phyloP scores from a whole-genome alignment of 2,113 vertebrate genomes.

The Pedetes capensis region DNA sequence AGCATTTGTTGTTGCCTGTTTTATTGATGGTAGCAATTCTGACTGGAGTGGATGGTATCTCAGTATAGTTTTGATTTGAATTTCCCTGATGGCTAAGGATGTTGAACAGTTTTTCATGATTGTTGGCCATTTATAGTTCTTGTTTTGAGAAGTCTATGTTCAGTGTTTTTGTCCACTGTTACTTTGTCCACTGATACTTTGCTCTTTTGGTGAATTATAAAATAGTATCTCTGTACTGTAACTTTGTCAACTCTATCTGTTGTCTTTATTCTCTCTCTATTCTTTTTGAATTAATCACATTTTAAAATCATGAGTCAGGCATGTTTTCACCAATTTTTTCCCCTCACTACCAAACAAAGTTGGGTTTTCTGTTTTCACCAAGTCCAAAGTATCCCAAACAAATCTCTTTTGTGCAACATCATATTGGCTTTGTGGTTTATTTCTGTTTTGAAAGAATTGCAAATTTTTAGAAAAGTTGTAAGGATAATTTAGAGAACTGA shows the following conservation, averaged over 20 bases:
- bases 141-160: too few species aligned
- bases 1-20: too few species aligned
- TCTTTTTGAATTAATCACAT: not conserved
- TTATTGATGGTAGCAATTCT: too few species aligned
- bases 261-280: not conserved
- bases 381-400: not conserved
- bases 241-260: not conserved
- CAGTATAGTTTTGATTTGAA: too few species aligned
- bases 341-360: not conserved
- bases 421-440: not conserved
- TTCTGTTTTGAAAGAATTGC: not conserved
- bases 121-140: too few species aligned
- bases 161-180: too few species aligned
- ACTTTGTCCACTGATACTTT: too few species aligned
- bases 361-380: not conserved
- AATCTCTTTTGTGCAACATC: not conserved
- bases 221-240: not conserved
- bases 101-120: too few species aligned
- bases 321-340: not conserved
- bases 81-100: too few species aligned
- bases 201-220: too few species aligned
- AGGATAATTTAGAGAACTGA: not conserved
- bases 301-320: not conserved
- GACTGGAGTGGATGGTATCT: too few species aligned
- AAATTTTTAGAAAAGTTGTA: not conserved